Conservation (phyloP, 2,797 vertebrate genomes). For the Betta splendens region DNA sequence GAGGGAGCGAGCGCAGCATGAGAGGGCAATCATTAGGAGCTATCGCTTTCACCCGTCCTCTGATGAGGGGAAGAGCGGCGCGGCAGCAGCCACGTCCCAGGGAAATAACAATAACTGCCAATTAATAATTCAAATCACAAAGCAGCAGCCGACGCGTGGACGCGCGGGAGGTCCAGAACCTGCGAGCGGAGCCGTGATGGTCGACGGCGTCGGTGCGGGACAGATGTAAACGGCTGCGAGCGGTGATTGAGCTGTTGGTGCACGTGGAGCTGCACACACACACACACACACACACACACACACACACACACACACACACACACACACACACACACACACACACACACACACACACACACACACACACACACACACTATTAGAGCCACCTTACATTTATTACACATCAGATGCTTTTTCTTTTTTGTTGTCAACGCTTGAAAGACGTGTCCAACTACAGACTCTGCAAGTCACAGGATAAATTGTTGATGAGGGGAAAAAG, state of each 20-base stretch:
- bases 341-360: conserved; percentile 1
- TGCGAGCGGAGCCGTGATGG: conserved; percentile 24
- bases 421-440: not conserved
- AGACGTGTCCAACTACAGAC: not conserved
- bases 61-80: conserved; percentile 68
- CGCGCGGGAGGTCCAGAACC: conserved; percentile 30
- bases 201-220: conserved; percentile 7
- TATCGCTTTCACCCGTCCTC: conserved; percentile 81
- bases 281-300: not conserved
- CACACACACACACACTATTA: not conserved
- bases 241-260: conserved; percentile 50
- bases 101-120: conserved; percentile 64
- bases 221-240: conserved; percentile 33
- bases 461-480: conserved; percentile 62
- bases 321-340: conserved; percentile 26
- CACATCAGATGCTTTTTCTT: too few species aligned
- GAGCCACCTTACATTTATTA: too few species aligned
- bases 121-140: conserved; percentile 69
- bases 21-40: conserved; percentile 83
- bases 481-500: conserved; percentile 53
- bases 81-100: conserved; percentile 51
- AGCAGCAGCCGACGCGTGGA: conserved; percentile 22
- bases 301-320: not conserved
- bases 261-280: conserved; percentile 64
- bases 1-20: conserved; percentile 34